Base-by-base conservation (phyloP, 2,888 invertebrate species). In the Phortica okadai region DNA sequence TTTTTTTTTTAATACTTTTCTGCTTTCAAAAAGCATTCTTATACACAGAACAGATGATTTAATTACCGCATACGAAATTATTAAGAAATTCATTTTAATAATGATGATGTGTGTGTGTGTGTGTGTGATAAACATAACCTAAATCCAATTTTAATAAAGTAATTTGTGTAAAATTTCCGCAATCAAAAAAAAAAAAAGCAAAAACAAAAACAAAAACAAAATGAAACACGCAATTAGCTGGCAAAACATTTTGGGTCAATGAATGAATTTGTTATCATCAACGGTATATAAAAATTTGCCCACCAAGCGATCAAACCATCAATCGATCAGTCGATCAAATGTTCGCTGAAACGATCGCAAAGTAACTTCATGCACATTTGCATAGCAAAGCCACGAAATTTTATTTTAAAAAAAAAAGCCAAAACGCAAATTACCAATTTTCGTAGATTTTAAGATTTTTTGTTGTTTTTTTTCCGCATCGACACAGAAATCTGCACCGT, bases 401-500 rank as follows among this genome's bases (percentile, higher is more conserved):
- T 11, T n/a, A 56, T 56, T n/a, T 8, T 8, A 7, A 56, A 56
- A 56, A 56, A 10, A n/a, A 56, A 56, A 56, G 16, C 56, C 21
- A 25, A 62, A 74, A 83, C 85, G 82, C 83, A 85, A 85, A 85
- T 85, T 85, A 83, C 81, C 80, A 80, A 76, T 75, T 78, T 80
- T 76, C 77, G 82, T 80, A 80, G 78, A 79, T 81, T 82, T 83
- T 84, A 81, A 83, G 82, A 86, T 70, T 25, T 45, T 25, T 67
- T 14, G 7, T 16, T n/a, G 42, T 33, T 66, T n/a, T 11, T 41
- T 14, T 25, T 16, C 25, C 42, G 50, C 79, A 66, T 84, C 87
- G 86, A 87, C 86, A 86, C 81, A 87, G 88, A 86, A 86, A 86
- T 87, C 86, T 86, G 86, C 86, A 86, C 88, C 85, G 85, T 86